A percentile compares a stretch with the other conserved stretches of the same genome.
Evolutionary conservation across 2,797 vertebrate genomes (phyloP).

Genomic region (Cyclopterus lumpus): DNA sequence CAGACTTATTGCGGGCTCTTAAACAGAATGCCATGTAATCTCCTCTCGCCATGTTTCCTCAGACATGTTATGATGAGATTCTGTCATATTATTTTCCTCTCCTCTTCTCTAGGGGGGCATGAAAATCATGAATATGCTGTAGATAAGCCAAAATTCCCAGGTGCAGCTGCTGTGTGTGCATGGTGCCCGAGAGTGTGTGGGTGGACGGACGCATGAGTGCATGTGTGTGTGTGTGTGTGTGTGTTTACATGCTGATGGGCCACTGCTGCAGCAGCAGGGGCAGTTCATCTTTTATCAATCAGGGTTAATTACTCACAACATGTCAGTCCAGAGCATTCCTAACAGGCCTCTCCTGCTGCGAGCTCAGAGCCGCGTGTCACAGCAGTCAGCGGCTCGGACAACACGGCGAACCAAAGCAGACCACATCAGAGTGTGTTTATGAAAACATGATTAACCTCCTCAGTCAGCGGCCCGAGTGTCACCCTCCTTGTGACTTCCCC

Average conservation of each 20-base stretch:
- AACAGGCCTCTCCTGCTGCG: slow-evolving; percentile 61
- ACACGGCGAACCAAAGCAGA: slow-evolving; percentile 39
- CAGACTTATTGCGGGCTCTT: slow-evolving; percentile 9
- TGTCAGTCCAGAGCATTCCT: slow-evolving; percentile 81
- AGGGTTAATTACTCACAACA: slow-evolving; percentile 85
- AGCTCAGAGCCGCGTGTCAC: slow-evolving; percentile 44
- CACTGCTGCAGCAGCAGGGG: slow-evolving; percentile 39
- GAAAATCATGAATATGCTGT: slow-evolving; percentile 74
- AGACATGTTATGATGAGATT: slow-evolving; percentile 41
- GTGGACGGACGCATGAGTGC: slow-evolving; percentile 39
- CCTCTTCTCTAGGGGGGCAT: slow-evolving; percentile 60
- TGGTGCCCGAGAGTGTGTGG: slow-evolving; percentile 26
- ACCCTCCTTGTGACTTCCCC: slow-evolving; percentile 32
- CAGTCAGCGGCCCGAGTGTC: slow-evolving; percentile 45
- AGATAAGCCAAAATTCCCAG: slow-evolving; percentile 84
- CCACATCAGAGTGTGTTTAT: slow-evolving; percentile 71
- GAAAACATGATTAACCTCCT: slow-evolving; percentile 72
- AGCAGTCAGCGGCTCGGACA: slow-evolving; percentile 43
- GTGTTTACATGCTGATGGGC: slow-evolving; percentile 22
- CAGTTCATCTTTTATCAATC: slow-evolving; percentile 86
- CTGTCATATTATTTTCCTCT: slow-evolving; percentile 58
- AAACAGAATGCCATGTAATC: slow-evolving; percentile 6
- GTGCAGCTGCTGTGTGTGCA: slow-evolving; percentile 79
- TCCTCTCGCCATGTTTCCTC: slow-evolving; percentile 30
- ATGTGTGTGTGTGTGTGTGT: slow-evolving; percentile 33